These are phyloP conservation scores for Scaptomyza polygonia DNA, from an alignment of 2,888 invertebrate genomes.

Conservation along the genomic window DNA sequence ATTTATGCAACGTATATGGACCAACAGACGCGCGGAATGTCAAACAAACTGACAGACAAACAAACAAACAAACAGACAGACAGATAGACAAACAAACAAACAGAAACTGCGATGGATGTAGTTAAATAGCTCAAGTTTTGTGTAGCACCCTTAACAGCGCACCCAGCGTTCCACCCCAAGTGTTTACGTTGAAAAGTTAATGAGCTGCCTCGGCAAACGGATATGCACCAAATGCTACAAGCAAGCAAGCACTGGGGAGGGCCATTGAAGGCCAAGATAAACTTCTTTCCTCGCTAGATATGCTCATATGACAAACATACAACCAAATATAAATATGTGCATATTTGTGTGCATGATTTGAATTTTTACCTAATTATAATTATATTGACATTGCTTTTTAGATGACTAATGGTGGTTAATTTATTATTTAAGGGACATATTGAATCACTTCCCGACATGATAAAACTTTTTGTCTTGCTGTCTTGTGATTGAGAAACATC, in stretches of 20 bases:
- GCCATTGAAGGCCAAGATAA: slow-evolving; percentile 39
- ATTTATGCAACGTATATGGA: slow-evolving; percentile 65
- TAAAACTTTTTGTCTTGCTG: too few species aligned
- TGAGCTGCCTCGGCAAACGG: slow-evolving; percentile 52
- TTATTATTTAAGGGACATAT: neutral
- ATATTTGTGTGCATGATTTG: neutral
- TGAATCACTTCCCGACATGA: too few species aligned
- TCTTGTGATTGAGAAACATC: too few species aligned
- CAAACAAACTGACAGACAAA: slow-evolving; percentile 27
- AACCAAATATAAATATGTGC: neutral
- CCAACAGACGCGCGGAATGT: slow-evolving; percentile 43
- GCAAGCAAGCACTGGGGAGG: slow-evolving; percentile 3
- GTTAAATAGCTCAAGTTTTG: slow-evolving; percentile 76
- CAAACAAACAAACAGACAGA: slow-evolving; percentile 32
- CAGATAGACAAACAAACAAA: slow-evolving; percentile 27
- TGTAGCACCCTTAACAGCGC: slow-evolving; percentile 54
- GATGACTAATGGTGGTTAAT: neutral
- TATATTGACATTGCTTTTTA: neutral
- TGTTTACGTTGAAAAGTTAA: slow-evolving; percentile 68
- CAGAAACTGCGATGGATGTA: slow-evolving; percentile 59
- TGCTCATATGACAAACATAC: neutral
- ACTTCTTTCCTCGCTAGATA: neutral
- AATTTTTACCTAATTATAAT: neutral
- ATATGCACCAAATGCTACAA: slow-evolving; percentile 6
- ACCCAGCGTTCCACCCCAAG: slow-evolving; percentile 44